phyloP scores from a whole-genome alignment of 2,888 invertebrate species.

The Agrenia bidenticulata region DNA sequence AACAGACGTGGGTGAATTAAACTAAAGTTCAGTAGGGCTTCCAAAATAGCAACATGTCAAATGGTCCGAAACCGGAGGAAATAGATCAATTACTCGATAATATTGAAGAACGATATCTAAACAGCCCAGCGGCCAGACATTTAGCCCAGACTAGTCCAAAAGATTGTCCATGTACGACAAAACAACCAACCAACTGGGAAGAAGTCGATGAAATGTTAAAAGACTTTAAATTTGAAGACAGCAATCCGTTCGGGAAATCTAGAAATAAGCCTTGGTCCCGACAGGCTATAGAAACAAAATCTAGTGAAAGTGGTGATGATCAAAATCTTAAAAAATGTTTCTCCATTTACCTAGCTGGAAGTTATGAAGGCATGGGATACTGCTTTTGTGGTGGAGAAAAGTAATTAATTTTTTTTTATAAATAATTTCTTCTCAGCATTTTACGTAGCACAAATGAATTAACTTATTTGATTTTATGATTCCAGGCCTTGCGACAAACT shows the following conservation, averaged over 20 bases:
- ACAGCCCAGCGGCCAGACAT: slow-evolving; percentile 27
- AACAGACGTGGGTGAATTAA: too few relatives aligned
- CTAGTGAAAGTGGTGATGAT: not conserved
- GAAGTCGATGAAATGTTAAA: slow-evolving; percentile 50
- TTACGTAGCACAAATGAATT: not conserved
- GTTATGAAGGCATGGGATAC: slow-evolving; percentile 44
- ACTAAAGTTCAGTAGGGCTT: too few relatives aligned
- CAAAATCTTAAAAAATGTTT: slow-evolving; percentile 34
- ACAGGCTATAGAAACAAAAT: slow-evolving; percentile 17
- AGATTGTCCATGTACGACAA: slow-evolving; percentile 45
- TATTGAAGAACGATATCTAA: slow-evolving; percentile 43
- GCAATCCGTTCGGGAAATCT: slow-evolving; percentile 45
- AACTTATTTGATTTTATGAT: slow-evolving; percentile 7
- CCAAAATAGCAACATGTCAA: too few relatives aligned
- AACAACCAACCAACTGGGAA: slow-evolving; percentile 46
- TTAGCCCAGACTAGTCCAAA: slow-evolving; percentile 29
- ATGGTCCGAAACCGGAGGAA: slow-evolving; percentile 29
- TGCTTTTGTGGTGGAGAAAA: slow-evolving; percentile 45
- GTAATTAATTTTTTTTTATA: slow-evolving; percentile 28
- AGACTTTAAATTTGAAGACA: slow-evolving; percentile 48
- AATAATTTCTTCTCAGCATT: slow-evolving; percentile 4
- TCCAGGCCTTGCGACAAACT: slow-evolving; percentile 49
- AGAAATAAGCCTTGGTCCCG: slow-evolving; percentile 47
- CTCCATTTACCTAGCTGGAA: slow-evolving; percentile 44
- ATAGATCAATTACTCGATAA: slow-evolving; percentile 46